These are phyloP conservation scores for Cyphomyrus discorhynchus DNA, from an alignment of 2,113 vertebrate species.

Conservation along the genomic window DNA sequence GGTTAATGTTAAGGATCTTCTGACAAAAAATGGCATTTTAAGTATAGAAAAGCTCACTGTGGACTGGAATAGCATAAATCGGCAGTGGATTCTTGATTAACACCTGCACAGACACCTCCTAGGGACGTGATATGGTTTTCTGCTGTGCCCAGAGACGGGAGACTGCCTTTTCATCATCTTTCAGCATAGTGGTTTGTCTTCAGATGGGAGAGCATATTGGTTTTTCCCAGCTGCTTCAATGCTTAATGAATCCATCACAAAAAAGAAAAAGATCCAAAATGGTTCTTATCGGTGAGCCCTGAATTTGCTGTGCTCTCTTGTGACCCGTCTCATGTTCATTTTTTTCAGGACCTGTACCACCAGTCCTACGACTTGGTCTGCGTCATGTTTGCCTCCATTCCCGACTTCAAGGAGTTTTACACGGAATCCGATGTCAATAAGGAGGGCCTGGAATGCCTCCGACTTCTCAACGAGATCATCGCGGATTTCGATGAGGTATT, in stretches of 20 bases:
- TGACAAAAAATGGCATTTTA: neutral
- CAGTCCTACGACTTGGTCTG: slow-evolving; percentile 96
- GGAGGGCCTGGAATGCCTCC: slow-evolving; percentile 90
- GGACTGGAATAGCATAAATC: neutral
- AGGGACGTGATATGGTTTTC: neutral
- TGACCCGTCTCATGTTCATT: slow-evolving; percentile 24
- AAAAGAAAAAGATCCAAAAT: neutral
- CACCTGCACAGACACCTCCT: neutral
- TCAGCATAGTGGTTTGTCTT: neutral
- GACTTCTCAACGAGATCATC: slow-evolving; percentile 93
- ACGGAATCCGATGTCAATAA: slow-evolving; percentile 98
- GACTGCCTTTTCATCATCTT: neutral
- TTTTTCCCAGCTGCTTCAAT: neutral
- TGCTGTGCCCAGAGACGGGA: neutral
- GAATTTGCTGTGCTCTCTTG: neutral
- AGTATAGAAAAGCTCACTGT: neutral
- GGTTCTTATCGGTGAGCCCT: neutral
- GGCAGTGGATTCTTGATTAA: neutral
- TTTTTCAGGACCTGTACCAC: slow-evolving; percentile 83
- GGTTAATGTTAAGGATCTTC: neutral
- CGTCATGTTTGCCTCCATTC: slow-evolving; percentile 97
- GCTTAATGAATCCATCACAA: neutral
- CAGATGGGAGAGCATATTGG: neutral
- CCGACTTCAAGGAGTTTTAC: slow-evolving; percentile 98
- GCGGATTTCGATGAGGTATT: slow-evolving; percentile 95